Evolutionary conservation across 2,888 invertebrate species (phyloP).

Genomic region (Tachina fera): DNA sequence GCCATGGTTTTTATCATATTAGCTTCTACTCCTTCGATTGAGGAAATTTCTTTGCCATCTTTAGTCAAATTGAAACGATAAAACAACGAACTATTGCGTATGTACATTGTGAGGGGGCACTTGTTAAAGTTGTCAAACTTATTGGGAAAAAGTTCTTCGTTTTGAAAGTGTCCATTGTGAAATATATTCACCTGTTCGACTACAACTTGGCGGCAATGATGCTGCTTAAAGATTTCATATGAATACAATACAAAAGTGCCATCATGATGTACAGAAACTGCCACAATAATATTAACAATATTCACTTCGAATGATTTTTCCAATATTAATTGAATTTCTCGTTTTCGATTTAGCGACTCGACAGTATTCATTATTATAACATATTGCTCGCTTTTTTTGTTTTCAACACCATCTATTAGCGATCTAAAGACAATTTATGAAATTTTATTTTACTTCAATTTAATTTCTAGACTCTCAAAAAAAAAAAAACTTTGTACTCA

Average conservation of each 20-base stretch:
- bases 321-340: slow-evolving; percentile 43
- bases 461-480: neutral
- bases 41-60: slow-evolving; percentile 32
- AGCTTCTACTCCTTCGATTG: slow-evolving; percentile 52
- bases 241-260: slow-evolving; percentile 42
- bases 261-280: neutral
- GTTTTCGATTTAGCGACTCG: neutral
- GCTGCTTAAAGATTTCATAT: slow-evolving; percentile 43
- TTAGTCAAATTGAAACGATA: slow-evolving; percentile 47
- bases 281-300: slow-evolving; percentile 61
- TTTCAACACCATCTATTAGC: neutral
- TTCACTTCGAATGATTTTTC: slow-evolving; percentile 53
- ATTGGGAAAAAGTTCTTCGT: slow-evolving; percentile 43
- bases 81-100: slow-evolving; percentile 46
- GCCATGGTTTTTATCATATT: slow-evolving; percentile 54
- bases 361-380: slow-evolving; percentile 49
- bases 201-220: slow-evolving; percentile 43
- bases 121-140: slow-evolving; percentile 61
- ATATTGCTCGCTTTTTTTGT: slow-evolving; percentile 25
- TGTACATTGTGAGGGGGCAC: slow-evolving; percentile 44
- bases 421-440: slow-evolving; percentile 23
- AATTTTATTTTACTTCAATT: neutral
- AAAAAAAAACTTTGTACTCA: slow-evolving; percentile 34
- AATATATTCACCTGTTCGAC: slow-evolving; percentile 53
- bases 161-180: slow-evolving; percentile 47